Base-by-base conservation (phyloP, 2,113 vertebrate species). In the Brienomyrus longianalis region DNA sequence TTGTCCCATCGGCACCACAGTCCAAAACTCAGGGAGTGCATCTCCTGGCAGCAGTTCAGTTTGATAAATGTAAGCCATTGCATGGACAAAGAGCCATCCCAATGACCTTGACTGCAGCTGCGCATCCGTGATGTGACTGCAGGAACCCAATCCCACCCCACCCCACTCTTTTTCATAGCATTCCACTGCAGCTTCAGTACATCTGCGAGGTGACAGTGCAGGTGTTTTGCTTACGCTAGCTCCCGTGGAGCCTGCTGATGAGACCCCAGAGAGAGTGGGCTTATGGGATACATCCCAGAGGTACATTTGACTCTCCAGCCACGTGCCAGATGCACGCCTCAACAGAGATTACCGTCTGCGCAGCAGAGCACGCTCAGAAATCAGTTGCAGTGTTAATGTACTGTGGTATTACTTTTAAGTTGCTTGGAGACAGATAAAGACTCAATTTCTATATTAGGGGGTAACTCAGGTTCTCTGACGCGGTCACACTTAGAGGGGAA, bases 71-170 rank as follows among this genome's bases (percentile, higher is more conserved):
- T 27, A 48, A 27, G 50, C 48, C 50, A 31, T 86, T 54, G 85
- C 83, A 50, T 48, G 47, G 43, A 85, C n/a, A 86, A 50, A 52
- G 85, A 35, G 50, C 85, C 47, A 52, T 48, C n/a, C 11, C 23
- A 15, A 31, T 52, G 85, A 86, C 50, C 85, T 86, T 86, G 85
- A n/a, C 27, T 45, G 83, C 83, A 84, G 83, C 83, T 84, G 85
- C 48, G n/a, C 45, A 52, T 31, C 39, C 27, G 47, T 86, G 85
- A 52, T 13, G 50, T n/a, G 50, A 15, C 47, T 47, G 83, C 43
- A 39, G 47, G 45, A 21, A 8, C 39, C 21, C 83, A 4, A n/a
- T 47, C 43, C 23, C 39, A 23, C 80, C 15, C 5, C 84, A 8
- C 39, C 39, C 50, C n/a, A 35, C 27, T 86, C 27, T 86, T 86